These are phyloP conservation scores for Chauna torquata DNA, from an alignment of 2,113 vertebrate genomes.

Conservation along the genomic window DNA sequence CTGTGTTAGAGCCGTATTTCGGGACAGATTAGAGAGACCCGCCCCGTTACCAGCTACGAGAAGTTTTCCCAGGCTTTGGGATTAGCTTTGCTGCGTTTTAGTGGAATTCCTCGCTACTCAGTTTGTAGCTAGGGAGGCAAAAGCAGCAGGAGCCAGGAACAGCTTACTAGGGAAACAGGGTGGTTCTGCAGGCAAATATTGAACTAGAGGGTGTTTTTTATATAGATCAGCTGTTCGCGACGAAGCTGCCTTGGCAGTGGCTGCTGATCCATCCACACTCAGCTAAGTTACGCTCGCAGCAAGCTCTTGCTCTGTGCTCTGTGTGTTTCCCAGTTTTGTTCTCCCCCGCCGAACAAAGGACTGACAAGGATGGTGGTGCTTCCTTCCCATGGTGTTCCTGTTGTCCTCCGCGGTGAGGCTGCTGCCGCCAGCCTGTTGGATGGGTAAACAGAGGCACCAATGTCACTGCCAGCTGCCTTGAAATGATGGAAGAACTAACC, in stretches of 20 bases:
- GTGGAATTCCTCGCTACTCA: background rate
- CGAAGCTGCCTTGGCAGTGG: background rate
- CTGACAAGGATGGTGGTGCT: background rate
- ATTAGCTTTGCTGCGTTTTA: background rate
- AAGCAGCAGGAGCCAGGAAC: background rate
- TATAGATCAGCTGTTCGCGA: background rate
- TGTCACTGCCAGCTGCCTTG: no score
- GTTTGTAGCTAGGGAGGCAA: background rate
- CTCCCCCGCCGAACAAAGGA: no score
- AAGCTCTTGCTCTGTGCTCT: background rate
- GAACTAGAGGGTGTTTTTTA: background rate
- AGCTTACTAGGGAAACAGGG: background rate
- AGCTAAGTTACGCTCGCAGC: background rate
- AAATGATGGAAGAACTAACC: no score
- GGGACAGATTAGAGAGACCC: background rate
- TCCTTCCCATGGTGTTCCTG: background rate
- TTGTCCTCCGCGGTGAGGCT: background rate
- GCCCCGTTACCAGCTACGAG: accelerated
- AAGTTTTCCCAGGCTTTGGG: background rate
- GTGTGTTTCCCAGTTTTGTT: no score
- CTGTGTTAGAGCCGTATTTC: background rate
- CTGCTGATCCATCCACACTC: background rate
- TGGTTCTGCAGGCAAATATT: constrained; percentile 1
- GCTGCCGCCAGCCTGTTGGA: no score
- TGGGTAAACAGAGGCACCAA: no score